These are phyloP conservation scores for Tachina fera DNA, from an alignment of 2,888 invertebrate genomes.

Conservation along the genomic window DNA sequence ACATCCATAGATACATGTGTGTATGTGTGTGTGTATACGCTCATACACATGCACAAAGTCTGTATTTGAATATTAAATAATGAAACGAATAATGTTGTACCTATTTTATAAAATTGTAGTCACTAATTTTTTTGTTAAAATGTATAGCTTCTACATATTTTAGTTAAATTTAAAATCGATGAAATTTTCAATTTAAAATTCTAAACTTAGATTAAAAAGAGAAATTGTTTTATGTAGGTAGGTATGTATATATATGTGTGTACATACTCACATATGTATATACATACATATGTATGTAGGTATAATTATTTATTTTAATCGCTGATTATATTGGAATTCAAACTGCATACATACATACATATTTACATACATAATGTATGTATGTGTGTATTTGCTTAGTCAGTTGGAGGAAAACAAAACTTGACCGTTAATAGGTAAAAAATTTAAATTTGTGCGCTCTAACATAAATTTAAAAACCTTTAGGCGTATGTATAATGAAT, in stretches of 20 bases:
- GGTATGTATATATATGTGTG: background rate
- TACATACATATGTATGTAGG: background rate
- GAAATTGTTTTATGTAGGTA: background rate
- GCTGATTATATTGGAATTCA: no score
- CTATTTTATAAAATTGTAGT: background rate
- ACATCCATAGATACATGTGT: background rate
- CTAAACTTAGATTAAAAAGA: background rate
- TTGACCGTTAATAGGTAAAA: constrained; percentile 28
- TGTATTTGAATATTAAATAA: constrained; percentile 18
- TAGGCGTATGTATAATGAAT: background rate
- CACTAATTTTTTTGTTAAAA: constrained; percentile 10
- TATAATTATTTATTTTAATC: no score
- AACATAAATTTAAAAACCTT: constrained; percentile 43
- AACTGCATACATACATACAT: background rate
- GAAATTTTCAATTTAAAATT: background rate
- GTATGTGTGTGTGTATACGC: background rate
- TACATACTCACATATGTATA: background rate
- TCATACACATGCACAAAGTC: background rate
- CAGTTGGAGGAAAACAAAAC: constrained; percentile 19
- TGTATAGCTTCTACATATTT: background rate
- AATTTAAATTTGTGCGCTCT: constrained; percentile 41
- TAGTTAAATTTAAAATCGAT: background rate
- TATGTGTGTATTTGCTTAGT: background rate
- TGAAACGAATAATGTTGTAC: constrained; percentile 16
- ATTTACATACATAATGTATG: background rate